Percentiles rank a stretch among this genome's conserved stretches.
These are phyloP conservation scores for Oceanodroma leucorhoa DNA, from an alignment of 2,797 vertebrate genomes.

Conservation along the genomic window DNA sequence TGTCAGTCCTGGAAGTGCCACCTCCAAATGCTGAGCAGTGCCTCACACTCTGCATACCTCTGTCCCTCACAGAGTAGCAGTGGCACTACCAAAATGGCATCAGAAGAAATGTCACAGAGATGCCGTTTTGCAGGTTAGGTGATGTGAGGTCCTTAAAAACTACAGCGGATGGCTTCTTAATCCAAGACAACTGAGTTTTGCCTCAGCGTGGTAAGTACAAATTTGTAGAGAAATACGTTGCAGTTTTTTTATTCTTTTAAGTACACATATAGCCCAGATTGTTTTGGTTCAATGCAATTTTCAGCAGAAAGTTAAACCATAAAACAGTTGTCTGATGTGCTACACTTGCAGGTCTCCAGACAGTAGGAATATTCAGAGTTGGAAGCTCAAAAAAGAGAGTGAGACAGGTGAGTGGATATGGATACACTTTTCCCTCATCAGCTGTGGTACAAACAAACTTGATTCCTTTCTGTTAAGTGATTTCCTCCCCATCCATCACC, in stretches of 20 bases:
- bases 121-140: neutral
- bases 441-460: neutral
- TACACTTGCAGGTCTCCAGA: slow-evolving; percentile 87
- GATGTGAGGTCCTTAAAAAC: neutral
- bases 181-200: neutral
- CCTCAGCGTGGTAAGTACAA: neutral
- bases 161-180: neutral
- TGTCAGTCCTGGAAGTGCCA: neutral
- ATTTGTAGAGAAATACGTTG: neutral
- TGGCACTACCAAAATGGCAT: neutral
- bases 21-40: neutral
- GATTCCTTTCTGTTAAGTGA: neutral
- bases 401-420: slow-evolving; percentile 84
- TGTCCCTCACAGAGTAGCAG: neutral
- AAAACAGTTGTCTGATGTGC: slow-evolving; percentile 38
- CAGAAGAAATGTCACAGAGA: neutral
- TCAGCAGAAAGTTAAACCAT: neutral
- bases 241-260: neutral
- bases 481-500: neutral
- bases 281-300: slow-evolving; percentile 10
- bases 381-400: slow-evolving; percentile 98
- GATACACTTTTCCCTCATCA: neutral
- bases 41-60: neutral
- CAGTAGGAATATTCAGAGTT: slow-evolving; percentile 96
- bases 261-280: neutral